phyloP scores from a whole-genome alignment of 2,888 invertebrate genomes.

The Drosophila meridionalis region DNA sequence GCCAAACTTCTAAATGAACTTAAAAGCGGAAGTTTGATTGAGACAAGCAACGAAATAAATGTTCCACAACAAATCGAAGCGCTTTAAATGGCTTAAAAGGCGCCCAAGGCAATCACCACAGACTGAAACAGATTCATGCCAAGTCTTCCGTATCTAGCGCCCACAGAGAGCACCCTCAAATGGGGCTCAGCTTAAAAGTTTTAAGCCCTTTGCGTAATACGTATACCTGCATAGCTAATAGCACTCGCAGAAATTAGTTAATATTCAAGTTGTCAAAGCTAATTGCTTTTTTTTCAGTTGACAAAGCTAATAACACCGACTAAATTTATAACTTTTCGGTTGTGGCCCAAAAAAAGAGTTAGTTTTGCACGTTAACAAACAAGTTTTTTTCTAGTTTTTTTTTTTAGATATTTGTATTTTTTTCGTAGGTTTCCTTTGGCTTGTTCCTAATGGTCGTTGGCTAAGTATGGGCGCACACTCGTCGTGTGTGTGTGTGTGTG shows the following conservation, averaged over 20 bases:
- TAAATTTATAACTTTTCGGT: not conserved
- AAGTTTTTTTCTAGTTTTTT: not conserved
- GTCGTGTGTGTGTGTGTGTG: constrained; percentile 27
- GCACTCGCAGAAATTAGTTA: not conserved
- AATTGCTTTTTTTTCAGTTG: constrained; percentile 4
- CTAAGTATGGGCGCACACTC: constrained; percentile 16
- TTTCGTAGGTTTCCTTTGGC: constrained; percentile 12
- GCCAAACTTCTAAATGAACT: constrained; percentile 30
- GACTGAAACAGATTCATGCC: not conserved
- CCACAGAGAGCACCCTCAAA: not conserved
- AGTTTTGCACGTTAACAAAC: constrained; percentile 2
- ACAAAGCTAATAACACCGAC: not conserved
- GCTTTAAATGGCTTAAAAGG: not conserved
- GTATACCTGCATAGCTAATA: not conserved
- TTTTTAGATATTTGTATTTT: constrained; percentile 6
- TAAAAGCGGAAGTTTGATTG: constrained; percentile 13
- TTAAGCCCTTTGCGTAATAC: not conserved
- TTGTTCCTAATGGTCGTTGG: constrained; percentile 44
- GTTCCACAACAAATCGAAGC: not conserved
- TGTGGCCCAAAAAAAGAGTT: constrained; percentile 2
- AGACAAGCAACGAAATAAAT: constrained; percentile 1
- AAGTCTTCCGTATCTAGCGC: not conserved
- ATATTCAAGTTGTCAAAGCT: not conserved
- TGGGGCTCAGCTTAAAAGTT: not conserved
- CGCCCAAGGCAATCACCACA: not conserved